phyloP scores from a whole-genome alignment of 2,797 vertebrate genomes.

The Dermochelys coriacea region DNA sequence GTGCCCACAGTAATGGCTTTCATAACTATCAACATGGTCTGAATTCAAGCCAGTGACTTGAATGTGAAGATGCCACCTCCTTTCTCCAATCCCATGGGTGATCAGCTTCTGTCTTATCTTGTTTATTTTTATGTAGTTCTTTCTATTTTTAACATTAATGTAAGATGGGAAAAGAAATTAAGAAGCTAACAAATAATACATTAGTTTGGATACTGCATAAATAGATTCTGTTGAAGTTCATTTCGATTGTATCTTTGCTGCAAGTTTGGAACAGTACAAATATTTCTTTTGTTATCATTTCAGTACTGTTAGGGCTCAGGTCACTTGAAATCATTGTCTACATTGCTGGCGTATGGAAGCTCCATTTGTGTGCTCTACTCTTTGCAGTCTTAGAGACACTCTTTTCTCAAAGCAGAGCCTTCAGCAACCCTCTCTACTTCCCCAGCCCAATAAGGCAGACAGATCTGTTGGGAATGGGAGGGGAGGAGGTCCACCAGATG shows the following conservation, averaged over 20 bases:
- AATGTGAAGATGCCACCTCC: not conserved
- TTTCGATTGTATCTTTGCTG: not conserved
- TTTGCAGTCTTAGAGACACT: not conserved
- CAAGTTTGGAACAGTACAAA: not conserved
- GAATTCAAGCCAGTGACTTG: not conserved
- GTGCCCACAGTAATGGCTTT: not conserved
- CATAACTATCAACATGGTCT: not conserved
- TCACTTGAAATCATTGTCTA: not conserved
- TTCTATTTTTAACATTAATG: not conserved
- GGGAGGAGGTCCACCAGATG: not conserved
- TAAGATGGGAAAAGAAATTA: not conserved
- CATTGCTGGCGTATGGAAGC: constrained; percentile 16
- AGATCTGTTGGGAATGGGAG: not conserved
- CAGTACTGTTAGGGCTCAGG: not conserved
- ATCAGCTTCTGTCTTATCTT: not conserved
- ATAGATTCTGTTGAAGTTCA: not conserved
- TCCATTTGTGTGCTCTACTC: not conserved
- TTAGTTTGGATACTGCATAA: not conserved
- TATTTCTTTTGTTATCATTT: not conserved
- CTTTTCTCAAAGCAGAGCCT: not conserved
- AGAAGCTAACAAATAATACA: not conserved
- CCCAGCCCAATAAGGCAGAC: not conserved
- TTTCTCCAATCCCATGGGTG: not conserved
- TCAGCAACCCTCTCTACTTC: not conserved
- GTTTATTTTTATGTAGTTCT: not conserved